Evolutionary conservation across 2,113 vertebrate species (phyloP), one percentile per base, ranked within the genome.

Genomic region (Rhinolophus ferrumequinum): DNA sequence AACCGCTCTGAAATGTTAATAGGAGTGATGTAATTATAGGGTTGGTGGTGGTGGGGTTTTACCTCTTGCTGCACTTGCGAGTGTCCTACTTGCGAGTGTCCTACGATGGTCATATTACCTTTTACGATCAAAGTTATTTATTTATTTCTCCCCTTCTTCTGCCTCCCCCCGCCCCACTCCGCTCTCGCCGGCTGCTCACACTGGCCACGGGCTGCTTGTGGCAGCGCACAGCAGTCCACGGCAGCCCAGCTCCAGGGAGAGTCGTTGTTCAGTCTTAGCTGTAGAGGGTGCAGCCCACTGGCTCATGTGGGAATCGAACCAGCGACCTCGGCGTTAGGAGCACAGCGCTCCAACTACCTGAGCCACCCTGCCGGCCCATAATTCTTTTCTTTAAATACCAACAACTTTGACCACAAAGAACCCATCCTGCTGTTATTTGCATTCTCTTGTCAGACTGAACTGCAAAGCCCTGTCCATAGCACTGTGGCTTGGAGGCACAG

Each of bases 401-500:
- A 85, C 56, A 80, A 67, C 54, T 62, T 21, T 73, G 24, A n/a
- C 81, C 60, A 56, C 5, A 6, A 22, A 62, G 41, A 47, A 52
- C n/a, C 7, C 69, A 52, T 28, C 22, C 35, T 60, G 47, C n/a
- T 52, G 56, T 35, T 47, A 16, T 22, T 38, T 5, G 52, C 6
- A 21, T 50, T 50, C 26, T 72, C 47, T 41, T 1, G 0, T 19
- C 5, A 10, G 22, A 69, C 50, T 54, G 21, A 47, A 18, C 38
- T 87, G 35, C 54, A 56, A n/a, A 80, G 6, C 13, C 47, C 58
- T 9, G 19, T 22, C 3, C 66, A 67, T 3, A 8, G 33, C 5
- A 15, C 38, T 1, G 2, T 0, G 6, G 8, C 67, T 21, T 22
- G 3, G 6, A 76, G 44, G 75, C n/a, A 22, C 50, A 62, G 15